These are phyloP conservation scores for Fundulus diaphanus DNA, from an alignment of 2,797 vertebrate genomes.

Conservation along the genomic window DNA sequence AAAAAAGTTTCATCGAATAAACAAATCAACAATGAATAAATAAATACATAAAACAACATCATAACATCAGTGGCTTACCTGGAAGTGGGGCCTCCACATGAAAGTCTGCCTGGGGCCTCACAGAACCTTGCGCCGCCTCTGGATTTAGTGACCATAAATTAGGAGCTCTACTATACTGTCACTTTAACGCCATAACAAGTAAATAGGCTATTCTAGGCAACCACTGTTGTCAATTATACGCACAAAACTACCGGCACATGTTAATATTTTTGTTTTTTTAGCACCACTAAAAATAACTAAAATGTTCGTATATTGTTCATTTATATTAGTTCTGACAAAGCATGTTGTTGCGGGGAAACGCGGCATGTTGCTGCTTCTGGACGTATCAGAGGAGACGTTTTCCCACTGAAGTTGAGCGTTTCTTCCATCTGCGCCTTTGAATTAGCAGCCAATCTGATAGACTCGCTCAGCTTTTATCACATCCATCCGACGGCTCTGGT, in stretches of 20 bases:
- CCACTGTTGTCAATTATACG: background rate
- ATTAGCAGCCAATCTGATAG: background rate
- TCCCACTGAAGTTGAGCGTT: background rate
- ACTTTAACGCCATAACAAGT: background rate
- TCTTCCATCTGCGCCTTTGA: background rate
- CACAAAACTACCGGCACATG: background rate
- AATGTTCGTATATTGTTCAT: no score
- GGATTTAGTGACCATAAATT: background rate
- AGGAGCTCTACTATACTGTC: background rate
- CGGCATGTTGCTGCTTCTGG: background rate
- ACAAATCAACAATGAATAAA: no score
- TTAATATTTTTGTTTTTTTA: background rate
- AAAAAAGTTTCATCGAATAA: no score
- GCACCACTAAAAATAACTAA: background rate
- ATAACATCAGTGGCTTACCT: background rate
- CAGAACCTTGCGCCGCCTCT: background rate
- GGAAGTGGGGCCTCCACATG: background rate
- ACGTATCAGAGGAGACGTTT: no score
- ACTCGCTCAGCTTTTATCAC: background rate
- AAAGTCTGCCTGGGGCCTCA: background rate
- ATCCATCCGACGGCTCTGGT: conserved; percentile 8
- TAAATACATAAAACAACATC: background rate
- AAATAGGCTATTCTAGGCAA: background rate
- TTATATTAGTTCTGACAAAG: background rate
- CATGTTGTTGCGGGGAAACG: background rate